phyloP scores from a whole-genome alignment of 2,797 vertebrate species.

The Cynopterus sphinx region DNA sequence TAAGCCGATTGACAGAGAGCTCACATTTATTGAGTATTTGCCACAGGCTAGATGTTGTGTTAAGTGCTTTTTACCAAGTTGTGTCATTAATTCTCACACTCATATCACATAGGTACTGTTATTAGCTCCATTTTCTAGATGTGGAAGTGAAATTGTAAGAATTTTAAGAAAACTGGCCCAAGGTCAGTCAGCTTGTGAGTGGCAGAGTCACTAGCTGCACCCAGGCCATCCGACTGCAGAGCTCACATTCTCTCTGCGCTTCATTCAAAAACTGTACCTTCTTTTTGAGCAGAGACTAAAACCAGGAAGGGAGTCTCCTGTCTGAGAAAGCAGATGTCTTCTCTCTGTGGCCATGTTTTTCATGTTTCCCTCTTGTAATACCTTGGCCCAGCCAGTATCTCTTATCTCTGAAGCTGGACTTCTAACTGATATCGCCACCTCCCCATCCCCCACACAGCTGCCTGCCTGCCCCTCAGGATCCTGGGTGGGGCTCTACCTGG shows the following conservation, averaged over 20 bases:
- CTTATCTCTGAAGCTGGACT: background rate
- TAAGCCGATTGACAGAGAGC: background rate
- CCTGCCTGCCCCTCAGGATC: background rate
- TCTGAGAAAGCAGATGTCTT: background rate
- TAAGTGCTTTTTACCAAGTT: background rate
- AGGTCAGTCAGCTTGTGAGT: background rate
- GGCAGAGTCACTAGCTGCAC: too few relatives aligned
- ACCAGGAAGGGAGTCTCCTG: background rate
- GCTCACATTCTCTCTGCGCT: background rate
- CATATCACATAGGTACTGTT: background rate
- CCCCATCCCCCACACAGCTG: background rate
- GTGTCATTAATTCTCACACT: background rate
- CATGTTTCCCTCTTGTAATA: background rate
- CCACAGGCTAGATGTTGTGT: background rate
- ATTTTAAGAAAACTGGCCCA: background rate
- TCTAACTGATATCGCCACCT: too few relatives aligned
- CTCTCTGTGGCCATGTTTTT: background rate
- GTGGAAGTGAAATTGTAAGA: background rate
- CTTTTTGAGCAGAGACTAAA: background rate
- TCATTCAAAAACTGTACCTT: background rate
- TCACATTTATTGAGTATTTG: background rate
- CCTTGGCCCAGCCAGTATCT: background rate
- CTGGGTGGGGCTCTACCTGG: background rate
- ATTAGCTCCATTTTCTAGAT: background rate
- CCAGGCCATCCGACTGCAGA: background rate